phyloP scores from a whole-genome alignment of 2,888 invertebrate species.

The Diarsia rubi region DNA sequence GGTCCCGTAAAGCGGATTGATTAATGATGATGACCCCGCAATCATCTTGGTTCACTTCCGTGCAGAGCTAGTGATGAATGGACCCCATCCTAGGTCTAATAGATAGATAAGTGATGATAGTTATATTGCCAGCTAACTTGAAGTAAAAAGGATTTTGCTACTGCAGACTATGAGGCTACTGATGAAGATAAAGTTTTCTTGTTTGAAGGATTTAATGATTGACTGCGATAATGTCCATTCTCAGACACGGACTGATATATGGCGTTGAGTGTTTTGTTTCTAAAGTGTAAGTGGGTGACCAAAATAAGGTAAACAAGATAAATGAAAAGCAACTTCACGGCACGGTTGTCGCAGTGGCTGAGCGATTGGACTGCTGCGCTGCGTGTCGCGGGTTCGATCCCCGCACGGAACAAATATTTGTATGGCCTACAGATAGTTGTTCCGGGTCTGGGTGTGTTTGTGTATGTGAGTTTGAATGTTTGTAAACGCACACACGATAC shows the following conservation, averaged over 20 bases:
- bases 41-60: slow-evolving; percentile 68
- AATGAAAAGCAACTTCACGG: too few relatives aligned
- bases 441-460: too few relatives aligned
- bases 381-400: too few relatives aligned
- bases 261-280: neutral
- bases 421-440: too few relatives aligned
- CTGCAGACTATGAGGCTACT: slow-evolving; percentile 8
- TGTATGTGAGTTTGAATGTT: too few relatives aligned
- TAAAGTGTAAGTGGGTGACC: neutral
- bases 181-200: slow-evolving; percentile 18
- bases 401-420: too few relatives aligned
- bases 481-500: too few relatives aligned
- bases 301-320: neutral
- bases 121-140: slow-evolving; percentile 44
- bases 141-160: slow-evolving; percentile 50
- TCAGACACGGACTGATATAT: neutral
- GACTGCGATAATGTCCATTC: neutral
- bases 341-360: too few relatives aligned
- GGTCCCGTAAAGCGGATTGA: slow-evolving; percentile 70
- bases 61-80: slow-evolving; percentile 65
- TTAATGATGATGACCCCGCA: slow-evolving; percentile 75
- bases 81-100: slow-evolving; percentile 55
- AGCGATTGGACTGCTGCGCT: too few relatives aligned
- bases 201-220: neutral
- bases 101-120: slow-evolving; percentile 65